Evolutionary conservation across 2,797 vertebrate species (phyloP).

Genomic region (Alauda arvensis): DNA sequence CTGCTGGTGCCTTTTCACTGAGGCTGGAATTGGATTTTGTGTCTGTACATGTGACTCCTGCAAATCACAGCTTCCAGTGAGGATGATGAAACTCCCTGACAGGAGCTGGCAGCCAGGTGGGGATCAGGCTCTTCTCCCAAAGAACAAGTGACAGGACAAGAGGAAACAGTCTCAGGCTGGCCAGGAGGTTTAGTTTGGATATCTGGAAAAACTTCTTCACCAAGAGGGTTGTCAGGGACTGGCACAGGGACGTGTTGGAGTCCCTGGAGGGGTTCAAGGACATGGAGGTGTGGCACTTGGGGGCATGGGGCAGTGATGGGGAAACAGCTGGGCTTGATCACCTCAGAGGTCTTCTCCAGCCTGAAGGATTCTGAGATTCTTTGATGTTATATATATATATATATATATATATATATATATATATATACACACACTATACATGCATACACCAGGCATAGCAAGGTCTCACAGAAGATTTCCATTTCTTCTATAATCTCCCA

Average conservation of each 20-base stretch:
- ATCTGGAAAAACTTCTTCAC: not conserved
- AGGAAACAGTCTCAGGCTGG: not conserved
- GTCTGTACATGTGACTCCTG: not conserved
- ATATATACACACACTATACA: accelerated
- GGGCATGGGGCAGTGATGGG: not conserved
- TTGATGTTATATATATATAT: accelerated
- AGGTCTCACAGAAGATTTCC: not conserved
- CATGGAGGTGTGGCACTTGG: accelerated
- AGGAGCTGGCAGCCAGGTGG: not conserved
- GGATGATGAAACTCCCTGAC: not conserved
- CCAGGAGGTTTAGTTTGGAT: not conserved
- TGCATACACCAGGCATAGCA: no score
- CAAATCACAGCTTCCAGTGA: not conserved
- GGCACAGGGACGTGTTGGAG: not conserved
- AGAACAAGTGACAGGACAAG: not conserved
- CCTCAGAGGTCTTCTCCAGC: not conserved
- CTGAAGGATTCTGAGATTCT: not conserved
- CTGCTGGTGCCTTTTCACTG: not conserved
- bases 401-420: accelerated
- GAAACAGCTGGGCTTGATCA: not conserved
- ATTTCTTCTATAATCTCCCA: not conserved
- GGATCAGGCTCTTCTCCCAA: not conserved
- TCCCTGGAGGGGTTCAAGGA: not conserved
- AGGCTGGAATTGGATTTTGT: not conserved
- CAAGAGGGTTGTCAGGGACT: not conserved